Conservation (phyloP, 2,888 invertebrate species). For the Hirtodrosophila histrioides region DNA sequence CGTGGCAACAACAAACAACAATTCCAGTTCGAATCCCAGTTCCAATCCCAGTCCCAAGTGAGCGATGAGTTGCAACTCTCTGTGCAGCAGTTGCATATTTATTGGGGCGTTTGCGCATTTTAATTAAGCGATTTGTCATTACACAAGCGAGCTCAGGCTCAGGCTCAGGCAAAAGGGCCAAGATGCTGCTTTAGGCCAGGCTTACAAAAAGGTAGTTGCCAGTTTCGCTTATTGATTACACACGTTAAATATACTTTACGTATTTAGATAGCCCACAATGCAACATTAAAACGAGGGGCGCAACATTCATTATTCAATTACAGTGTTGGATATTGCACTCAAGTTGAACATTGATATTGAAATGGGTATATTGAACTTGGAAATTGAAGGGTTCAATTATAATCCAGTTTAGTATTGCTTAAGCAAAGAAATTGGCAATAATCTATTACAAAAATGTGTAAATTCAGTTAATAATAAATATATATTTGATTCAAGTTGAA, state of each 20-base stretch:
- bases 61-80: conserved; percentile 47
- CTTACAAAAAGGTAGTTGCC: conserved; percentile 19
- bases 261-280: conserved; percentile 16
- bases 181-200: conserved; percentile 26
- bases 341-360: conserved; percentile 10
- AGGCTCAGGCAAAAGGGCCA: conserved; percentile 13
- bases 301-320: conserved; percentile 59
- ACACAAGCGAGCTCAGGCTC: conserved; percentile 11
- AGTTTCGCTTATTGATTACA: conserved; percentile 50
- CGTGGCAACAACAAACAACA: conserved; percentile 26
- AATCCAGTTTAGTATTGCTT: too few species aligned
- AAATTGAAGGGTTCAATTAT: conserved; percentile 18
- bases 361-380: conserved; percentile 32
- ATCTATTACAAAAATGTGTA: not conserved
- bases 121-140: conserved; percentile 80
- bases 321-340: conserved; percentile 23
- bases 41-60: conserved; percentile 21
- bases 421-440: not conserved
- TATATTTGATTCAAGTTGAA: too few species aligned
- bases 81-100: conserved; percentile 69
- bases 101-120: conserved; percentile 77
- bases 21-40: not conserved
- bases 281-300: conserved; percentile 25
- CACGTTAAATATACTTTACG: conserved; percentile 34
- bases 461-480: not conserved